A percentile compares a stretch with the other conserved stretches of the same genome.
Evolutionary conservation across 2,113 vertebrate genomes (phyloP).

Genomic region (Tretioscincus oriximinensis): DNA sequence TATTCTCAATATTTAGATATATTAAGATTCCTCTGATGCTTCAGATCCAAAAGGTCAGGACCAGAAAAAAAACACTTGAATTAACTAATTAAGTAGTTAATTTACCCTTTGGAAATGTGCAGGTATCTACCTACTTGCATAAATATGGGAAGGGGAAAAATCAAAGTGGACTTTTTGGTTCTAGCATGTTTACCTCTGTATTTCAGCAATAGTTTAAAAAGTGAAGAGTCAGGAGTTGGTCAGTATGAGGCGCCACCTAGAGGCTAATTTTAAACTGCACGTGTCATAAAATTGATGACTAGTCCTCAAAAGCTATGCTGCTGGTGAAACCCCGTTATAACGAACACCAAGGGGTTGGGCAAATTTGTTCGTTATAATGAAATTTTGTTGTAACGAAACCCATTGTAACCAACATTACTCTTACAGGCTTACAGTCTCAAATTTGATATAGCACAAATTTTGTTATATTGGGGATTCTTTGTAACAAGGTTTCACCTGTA

Average conservation of each 20-base stretch:
- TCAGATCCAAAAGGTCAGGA: background rate
- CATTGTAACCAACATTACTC: too few species aligned
- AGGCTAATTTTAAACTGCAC: slow-evolving; percentile 36
- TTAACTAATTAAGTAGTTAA: background rate
- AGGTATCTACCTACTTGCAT: background rate
- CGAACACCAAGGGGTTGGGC: too few species aligned
- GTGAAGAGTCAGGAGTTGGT: background rate
- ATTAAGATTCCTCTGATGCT: background rate
- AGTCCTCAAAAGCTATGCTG: background rate
- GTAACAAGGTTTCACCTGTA: too few species aligned
- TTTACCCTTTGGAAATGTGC: background rate
- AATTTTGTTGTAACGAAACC: too few species aligned
- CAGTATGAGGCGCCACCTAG: slow-evolving; percentile 63
- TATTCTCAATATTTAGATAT: too few species aligned
- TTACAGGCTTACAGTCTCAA: too few species aligned
- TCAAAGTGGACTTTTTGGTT: background rate
- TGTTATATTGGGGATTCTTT: too few species aligned
- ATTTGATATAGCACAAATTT: too few species aligned
- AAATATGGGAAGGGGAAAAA: background rate
- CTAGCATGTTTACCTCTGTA: background rate
- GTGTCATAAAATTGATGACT: background rate
- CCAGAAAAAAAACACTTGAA: background rate
- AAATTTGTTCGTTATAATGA: too few species aligned
- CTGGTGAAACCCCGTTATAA: too few species aligned
- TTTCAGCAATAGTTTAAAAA: background rate